phyloP scores from a whole-genome alignment of 2,113 vertebrate genomes.

The Herpetotheres cachinnans region DNA sequence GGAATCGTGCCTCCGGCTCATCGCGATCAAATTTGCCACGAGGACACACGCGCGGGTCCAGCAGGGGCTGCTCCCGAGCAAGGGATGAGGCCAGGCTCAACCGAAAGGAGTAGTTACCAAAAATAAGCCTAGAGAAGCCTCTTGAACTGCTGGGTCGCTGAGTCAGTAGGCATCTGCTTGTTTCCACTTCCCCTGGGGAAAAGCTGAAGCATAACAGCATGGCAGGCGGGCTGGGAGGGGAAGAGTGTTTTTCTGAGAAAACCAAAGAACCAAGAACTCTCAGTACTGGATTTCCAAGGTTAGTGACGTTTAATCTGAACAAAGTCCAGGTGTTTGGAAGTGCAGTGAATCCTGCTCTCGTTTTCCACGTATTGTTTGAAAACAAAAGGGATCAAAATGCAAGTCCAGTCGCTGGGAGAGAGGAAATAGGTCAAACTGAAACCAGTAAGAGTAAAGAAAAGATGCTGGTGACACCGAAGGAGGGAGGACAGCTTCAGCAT shows the following conservation, averaged over 20 bases:
- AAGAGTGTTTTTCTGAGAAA: neutral
- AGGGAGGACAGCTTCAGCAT: neutral
- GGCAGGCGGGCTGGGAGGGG: neutral
- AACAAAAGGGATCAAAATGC: neutral
- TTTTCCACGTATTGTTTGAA: neutral
- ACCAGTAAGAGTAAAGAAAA: neutral
- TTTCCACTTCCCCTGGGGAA: neutral
- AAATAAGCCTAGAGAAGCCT: neutral
- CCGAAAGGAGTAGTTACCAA: neutral
- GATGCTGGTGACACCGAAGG: neutral
- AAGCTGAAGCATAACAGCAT: neutral
- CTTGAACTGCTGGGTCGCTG: neutral
- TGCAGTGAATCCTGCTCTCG: neutral
- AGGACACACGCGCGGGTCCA: neutral
- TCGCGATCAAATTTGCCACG: fast-evolving
- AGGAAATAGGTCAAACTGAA: neutral
- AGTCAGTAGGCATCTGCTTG: neutral
- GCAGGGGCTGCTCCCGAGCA: neutral
- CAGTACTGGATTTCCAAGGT: neutral
- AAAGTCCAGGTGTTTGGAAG: neutral
- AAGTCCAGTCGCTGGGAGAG: neutral
- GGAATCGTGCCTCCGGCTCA: neutral
- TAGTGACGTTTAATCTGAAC: neutral
- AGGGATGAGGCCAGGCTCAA: neutral
- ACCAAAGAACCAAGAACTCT: neutral